phyloP scores from a whole-genome alignment of 2,113 vertebrate species.

The Scolopax mira region DNA sequence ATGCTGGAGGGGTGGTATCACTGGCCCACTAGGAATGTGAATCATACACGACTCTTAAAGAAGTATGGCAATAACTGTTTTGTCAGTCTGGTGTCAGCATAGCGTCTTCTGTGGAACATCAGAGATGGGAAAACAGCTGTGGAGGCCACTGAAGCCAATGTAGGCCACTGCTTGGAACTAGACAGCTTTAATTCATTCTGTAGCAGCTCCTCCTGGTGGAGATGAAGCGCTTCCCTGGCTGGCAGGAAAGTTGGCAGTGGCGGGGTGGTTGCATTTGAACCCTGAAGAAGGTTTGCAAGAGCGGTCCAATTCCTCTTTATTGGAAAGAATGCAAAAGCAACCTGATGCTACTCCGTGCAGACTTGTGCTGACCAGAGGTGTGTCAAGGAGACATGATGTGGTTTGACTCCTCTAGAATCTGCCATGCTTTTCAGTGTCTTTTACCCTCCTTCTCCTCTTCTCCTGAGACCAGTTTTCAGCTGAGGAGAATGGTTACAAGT shows the following conservation, averaged over 20 bases:
- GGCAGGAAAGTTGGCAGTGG: background rate
- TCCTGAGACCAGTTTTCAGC: background rate
- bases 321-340: background rate
- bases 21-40: background rate
- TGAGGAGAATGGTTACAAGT: background rate
- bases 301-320: background rate
- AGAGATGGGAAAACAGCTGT: background rate
- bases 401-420: background rate
- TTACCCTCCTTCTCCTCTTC: background rate
- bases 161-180: background rate
- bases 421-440: background rate
- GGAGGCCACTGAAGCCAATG: background rate
- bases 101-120: background rate
- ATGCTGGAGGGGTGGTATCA: accelerated
- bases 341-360: background rate
- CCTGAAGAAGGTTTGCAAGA: background rate
- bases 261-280: background rate
- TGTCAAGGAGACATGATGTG: background rate
- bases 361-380: background rate
- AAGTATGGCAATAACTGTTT: background rate
- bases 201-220: background rate
- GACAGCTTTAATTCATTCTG: background rate
- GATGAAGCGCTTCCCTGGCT: background rate
- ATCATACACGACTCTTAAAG: background rate
- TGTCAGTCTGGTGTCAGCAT: background rate